These are phyloP conservation scores for Neotragus pygmaeus DNA, from an alignment of 2,113 vertebrate genomes.

Conservation along the genomic window DNA sequence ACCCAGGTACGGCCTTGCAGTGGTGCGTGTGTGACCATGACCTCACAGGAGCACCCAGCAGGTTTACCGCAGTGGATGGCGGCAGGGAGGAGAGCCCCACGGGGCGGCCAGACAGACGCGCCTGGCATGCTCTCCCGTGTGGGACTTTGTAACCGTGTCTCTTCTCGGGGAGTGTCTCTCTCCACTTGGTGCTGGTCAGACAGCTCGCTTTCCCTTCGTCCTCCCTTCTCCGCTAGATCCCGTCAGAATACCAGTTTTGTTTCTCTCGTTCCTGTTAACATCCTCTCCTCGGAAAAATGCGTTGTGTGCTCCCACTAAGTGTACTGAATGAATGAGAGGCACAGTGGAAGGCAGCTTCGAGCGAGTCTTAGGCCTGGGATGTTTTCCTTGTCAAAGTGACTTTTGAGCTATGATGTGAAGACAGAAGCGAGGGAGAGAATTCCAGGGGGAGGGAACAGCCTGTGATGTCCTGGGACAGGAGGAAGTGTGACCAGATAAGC, in stretches of 20 bases:
- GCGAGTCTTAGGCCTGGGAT: not conserved
- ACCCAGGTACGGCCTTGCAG: accelerated
- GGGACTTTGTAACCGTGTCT: too few relatives aligned
- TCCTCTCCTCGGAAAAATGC: not conserved
- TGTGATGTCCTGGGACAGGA: accelerated
- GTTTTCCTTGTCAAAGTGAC: not conserved
- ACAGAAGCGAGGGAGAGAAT: not conserved
- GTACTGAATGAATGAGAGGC: too few relatives aligned
- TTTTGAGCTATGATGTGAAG: not conserved
- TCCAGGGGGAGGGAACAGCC: not conserved
- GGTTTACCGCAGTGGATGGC: accelerated
- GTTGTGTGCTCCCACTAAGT: accelerated
- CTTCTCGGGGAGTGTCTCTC: not conserved
- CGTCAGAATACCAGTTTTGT: not conserved
- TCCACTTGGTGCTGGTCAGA: accelerated
- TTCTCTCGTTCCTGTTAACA: not conserved
- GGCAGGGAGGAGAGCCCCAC: accelerated
- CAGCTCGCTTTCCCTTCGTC: accelerated
- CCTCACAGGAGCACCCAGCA: accelerated
- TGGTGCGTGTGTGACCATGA: accelerated
- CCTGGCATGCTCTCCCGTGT: accelerated
- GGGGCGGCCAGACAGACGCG: accelerated
- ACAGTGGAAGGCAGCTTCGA: not conserved
- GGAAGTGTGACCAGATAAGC: not conserved
- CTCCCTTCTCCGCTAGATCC: not conserved